phyloP scores from a whole-genome alignment of 2,797 vertebrate species.

The Molossus alvarezi region DNA sequence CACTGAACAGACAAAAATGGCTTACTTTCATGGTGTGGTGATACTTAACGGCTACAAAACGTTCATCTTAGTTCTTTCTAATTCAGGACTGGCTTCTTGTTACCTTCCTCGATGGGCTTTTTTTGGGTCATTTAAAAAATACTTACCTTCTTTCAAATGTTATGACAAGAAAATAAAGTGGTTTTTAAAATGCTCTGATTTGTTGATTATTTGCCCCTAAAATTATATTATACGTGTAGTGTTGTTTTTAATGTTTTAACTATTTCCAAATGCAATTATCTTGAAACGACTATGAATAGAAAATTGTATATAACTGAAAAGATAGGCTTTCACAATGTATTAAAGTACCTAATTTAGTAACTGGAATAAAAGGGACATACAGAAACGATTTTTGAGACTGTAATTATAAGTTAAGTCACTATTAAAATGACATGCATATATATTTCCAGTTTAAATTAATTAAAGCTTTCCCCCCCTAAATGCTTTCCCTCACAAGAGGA shows the following conservation, averaged over 20 bases:
- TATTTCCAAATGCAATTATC: constrained; percentile 87
- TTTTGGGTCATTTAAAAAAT: constrained; percentile 94
- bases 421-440: constrained; percentile 78
- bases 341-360: constrained; percentile 86
- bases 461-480: constrained; percentile 43
- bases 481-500: constrained; percentile 78
- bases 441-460: constrained; percentile 85
- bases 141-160: constrained; percentile 82
- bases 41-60: constrained; percentile 95
- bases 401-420: constrained; percentile 86
- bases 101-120: constrained; percentile 91
- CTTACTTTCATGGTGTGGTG: constrained; percentile 94
- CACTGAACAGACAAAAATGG: constrained; percentile 92
- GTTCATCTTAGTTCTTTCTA: constrained; percentile 93
- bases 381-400: constrained; percentile 83
- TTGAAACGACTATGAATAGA: constrained; percentile 84
- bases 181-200: constrained; percentile 85
- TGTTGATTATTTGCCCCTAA: constrained; percentile 83
- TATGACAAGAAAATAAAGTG: constrained; percentile 86
- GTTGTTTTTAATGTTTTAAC: constrained; percentile 86
- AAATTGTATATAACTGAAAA: constrained; percentile 85
- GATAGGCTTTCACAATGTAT: constrained; percentile 84
- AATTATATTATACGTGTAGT: constrained; percentile 81
- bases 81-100: constrained; percentile 92
- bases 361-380: constrained; percentile 83